Evolutionary conservation across 2,797 vertebrate genomes (phyloP), one percentile per base, ranked within the genome.

Genomic region (Gymnoscopelus microlampas): DNA sequence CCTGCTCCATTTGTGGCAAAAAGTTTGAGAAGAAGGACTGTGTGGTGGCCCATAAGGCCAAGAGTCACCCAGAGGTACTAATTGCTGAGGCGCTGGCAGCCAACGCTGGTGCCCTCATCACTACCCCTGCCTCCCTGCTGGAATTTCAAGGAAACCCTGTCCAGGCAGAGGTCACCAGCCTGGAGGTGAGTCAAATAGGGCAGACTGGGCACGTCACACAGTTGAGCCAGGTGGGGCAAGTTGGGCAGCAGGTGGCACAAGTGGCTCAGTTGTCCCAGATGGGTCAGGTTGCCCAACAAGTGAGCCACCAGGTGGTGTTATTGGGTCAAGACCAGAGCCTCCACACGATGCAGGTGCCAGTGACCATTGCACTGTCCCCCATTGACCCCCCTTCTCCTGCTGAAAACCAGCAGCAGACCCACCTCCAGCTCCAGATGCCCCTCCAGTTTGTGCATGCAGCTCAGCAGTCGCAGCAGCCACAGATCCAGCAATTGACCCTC

Each of bases 11-110:
- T 81, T 99, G 98, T 3, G 96, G 97, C 83, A 99, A 99, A 92
- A 98, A 97, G 80, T 99, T 99, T 54, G 98, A 99, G 91, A 99
- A 99, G 93, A 99, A 99, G 92, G 98, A 99, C 95, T 98, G 97
- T 0, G 97, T 99, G 0, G 97, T 98, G 90, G 95, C 96, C 72
- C 94, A 97, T 81, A 93, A 93, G 73, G 90, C 92, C 74, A 95
- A 95, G 80, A 95, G 93, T 67, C 94, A 95, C 86, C 94, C 97
- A 0, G 98, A 99, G 87, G 96, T 99, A 84, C 94, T 99, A 63
- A 98, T 99, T 13, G 97, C 98, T 0, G 98, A 99, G 90, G 97
- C 97, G 0, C 89, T 98, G 73, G 98, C 97, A 13, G 97, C 97
- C 70, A 99, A 98, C 0, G 96, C 96, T 0, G 97, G 96, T 0